A percentile compares a stretch with the other conserved stretches of the same genome.
Evolutionary conservation across 2,113 vertebrate genomes (phyloP).

Genomic region (Protobothrops mucrosquamatus): DNA sequence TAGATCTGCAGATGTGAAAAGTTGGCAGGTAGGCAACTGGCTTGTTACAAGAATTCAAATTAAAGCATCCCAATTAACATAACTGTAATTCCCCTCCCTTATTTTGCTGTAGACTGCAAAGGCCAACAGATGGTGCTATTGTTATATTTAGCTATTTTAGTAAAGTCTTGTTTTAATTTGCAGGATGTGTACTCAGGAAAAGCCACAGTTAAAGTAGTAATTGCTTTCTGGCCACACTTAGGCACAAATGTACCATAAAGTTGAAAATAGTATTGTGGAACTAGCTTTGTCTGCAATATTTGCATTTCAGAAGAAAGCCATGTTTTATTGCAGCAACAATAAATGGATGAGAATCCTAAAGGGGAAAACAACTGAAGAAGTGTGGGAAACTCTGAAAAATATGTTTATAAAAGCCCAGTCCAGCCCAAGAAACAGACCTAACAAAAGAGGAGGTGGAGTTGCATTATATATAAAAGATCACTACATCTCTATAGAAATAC

Average conservation of each 20-base stretch:
- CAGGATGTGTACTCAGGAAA: not conserved
- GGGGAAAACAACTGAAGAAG: not conserved
- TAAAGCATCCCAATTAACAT: not conserved
- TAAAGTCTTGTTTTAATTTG: not conserved
- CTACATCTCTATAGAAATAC: too few species aligned
- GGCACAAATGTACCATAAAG: not conserved
- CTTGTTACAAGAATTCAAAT: not conserved
- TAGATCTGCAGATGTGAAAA: not conserved
- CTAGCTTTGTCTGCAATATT: not conserved
- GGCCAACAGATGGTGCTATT: constrained; percentile 57
- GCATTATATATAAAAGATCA: too few species aligned
- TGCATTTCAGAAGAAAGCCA: not conserved
- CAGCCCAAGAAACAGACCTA: not conserved
- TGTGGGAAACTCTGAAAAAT: not conserved
- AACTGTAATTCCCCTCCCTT: not conserved
- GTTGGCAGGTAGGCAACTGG: not conserved
- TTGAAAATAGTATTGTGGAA: not conserved
- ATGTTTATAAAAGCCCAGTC: not conserved
- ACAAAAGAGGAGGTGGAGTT: too few species aligned
- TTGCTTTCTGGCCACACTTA: not conserved
- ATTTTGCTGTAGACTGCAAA: not conserved
- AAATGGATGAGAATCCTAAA: not conserved
- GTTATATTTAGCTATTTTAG: constrained; percentile 17
- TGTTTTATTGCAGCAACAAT: not conserved
- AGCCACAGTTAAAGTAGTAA: not conserved